phyloP scores from a whole-genome alignment of 2,888 invertebrate genomes.

The Amblyjoppa fuscipennis region DNA sequence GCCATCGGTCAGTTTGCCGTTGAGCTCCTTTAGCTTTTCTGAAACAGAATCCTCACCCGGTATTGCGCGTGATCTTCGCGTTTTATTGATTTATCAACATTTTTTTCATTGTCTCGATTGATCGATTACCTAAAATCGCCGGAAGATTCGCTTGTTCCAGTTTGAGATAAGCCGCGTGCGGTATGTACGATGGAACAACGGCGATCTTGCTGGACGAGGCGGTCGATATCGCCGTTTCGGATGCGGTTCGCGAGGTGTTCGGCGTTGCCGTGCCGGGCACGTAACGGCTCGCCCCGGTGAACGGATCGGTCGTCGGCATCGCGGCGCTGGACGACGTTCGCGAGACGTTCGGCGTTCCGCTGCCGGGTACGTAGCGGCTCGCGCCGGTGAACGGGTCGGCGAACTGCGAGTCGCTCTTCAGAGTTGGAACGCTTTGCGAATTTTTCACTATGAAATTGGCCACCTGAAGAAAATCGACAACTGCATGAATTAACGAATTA shows the following conservation, averaged over 20 bases:
- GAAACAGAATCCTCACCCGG: constrained; percentile 56
- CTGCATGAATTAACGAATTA: constrained; percentile 1
- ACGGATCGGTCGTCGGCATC: constrained; percentile 87
- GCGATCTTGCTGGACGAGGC: constrained; percentile 52
- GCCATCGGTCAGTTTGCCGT: constrained; percentile 87
- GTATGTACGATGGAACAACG: constrained; percentile 84
- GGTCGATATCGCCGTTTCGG: constrained; percentile 82
- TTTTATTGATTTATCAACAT: no score
- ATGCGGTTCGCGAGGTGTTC: constrained; percentile 54
- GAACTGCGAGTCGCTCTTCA: constrained; percentile 78
- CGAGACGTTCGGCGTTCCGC: constrained; percentile 75
- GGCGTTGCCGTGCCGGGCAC: constrained; percentile 86
- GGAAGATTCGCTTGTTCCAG: constrained; percentile 92
- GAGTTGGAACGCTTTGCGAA: constrained; percentile 84
- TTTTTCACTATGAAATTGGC: constrained; percentile 97
- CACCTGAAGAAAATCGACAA: constrained; percentile 86
- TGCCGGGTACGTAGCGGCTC: constrained; percentile 89
- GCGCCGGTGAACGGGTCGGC: constrained; percentile 90
- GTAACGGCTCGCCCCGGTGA: constrained; percentile 90
- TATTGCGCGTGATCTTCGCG: background rate
- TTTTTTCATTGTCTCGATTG: background rate
- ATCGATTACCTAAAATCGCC: constrained; percentile 89
- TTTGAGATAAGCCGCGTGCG: constrained; percentile 87
- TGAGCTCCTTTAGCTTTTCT: constrained; percentile 88
- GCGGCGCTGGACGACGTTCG: background rate